Evolutionary conservation across 2,113 vertebrate species (phyloP), one percentile per base, ranked within the genome.

Genomic region (Platysternon megacephalum): DNA sequence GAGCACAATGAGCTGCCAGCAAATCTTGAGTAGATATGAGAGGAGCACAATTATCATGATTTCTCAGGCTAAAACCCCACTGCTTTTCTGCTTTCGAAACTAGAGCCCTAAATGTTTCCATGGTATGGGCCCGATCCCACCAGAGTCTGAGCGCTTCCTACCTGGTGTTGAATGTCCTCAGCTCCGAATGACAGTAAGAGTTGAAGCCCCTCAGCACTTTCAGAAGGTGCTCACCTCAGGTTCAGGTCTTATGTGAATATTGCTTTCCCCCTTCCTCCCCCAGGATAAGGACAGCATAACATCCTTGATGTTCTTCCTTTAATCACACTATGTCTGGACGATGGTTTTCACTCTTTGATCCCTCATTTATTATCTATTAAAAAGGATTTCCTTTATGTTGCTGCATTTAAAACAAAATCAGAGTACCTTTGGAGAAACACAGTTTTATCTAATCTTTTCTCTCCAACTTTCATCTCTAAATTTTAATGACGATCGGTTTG

Each of bases 401-500:
- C 32, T 87, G 12, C 82, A 94, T 11, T 32, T 84, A 11, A 8
- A 6, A 79, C 85, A 48, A 85, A 61, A 92, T 91, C 82, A 87
- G 42, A 91, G 14, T 87, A 58, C 53, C 39, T 16, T 81, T 2
- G 28, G 11, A 35, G 22, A 78, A 91, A 89, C 3, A 80, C 74
- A 92, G 93, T 95, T 72, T 68, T 56, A 94, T 92, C 42, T 87
- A 84, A 85, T 90, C 24, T 95, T 95, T 94, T 83, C 17, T 35
- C 29, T 94, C 46, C 72, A 49, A 82, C 16, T 94, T 95, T 91
- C 79, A 48, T 97, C 39, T 93, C 42, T 85, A 53, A n/a, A 46
- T 97, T 97, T 97, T 91, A 89, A 86, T 93, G 51, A 92, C 35
- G 42, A 91, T 87, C 42, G 68, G n/a, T 92, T 91, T 92, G 61